These are phyloP conservation scores for Camponotus fellah DNA, from an alignment of 2,888 invertebrate species.

Conservation along the genomic window DNA sequence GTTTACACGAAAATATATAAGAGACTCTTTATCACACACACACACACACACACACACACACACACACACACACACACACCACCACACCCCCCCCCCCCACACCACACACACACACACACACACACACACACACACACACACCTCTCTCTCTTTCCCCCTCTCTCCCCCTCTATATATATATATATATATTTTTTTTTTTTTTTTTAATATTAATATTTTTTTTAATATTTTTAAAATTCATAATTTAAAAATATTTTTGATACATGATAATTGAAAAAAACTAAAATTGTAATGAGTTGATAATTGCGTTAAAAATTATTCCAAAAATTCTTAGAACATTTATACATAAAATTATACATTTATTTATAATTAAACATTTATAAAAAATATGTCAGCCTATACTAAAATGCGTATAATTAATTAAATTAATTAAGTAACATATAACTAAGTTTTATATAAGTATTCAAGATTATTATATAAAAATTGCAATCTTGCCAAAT, in stretches of 20 bases:
- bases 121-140: too few relatives aligned
- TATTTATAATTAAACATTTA: background rate
- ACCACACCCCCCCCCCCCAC: too few relatives aligned
- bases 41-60: too few relatives aligned
- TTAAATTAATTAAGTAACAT: conserved; percentile 15
- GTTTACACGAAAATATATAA: background rate
- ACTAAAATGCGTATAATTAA: background rate
- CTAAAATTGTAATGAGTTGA: background rate
- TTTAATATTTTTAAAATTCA: too few relatives aligned
- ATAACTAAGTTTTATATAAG: background rate
- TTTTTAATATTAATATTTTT: too few relatives aligned
- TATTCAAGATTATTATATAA: conserved; percentile 3
- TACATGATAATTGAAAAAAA: background rate
- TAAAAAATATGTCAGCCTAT: background rate
- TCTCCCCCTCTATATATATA: too few relatives aligned
- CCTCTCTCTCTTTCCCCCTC: too few relatives aligned
- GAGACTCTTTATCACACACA: background rate
- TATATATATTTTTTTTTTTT: too few relatives aligned
- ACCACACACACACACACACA: too few relatives aligned
- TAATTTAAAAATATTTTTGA: too few relatives aligned
- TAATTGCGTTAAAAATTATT: background rate
- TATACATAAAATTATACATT: background rate
- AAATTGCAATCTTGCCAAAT: background rate
- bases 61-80: too few relatives aligned
- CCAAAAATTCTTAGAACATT: background rate